phyloP scores from a whole-genome alignment of 1,140 invertebrate genomes.

The Piezodorus guildinii region DNA sequence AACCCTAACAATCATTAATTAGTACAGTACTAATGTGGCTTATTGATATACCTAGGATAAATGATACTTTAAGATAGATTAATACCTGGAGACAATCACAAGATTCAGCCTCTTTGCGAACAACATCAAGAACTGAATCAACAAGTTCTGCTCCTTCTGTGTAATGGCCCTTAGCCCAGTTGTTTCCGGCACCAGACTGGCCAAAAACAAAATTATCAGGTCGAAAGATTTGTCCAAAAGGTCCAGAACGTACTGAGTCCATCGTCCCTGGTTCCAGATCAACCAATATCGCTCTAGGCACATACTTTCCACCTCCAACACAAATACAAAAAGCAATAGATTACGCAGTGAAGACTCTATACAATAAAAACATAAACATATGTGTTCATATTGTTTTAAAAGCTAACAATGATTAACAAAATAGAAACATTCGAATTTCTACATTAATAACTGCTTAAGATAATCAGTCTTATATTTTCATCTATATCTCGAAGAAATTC shows the following conservation, averaged over 20 bases:
- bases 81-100: conserved; percentile 63
- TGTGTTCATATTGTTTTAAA: neutral
- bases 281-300: conserved; percentile 54
- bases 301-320: conserved; percentile 41
- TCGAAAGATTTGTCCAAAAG: conserved; percentile 75
- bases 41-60: conserved; percentile 68
- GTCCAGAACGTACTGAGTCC: conserved; percentile 51
- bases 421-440: too few relatives aligned
- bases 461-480: too few relatives aligned
- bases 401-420: neutral
- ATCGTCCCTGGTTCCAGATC: conserved; percentile 61
- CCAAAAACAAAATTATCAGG: conserved; percentile 73
- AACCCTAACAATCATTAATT: conserved; percentile 48
- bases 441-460: too few relatives aligned
- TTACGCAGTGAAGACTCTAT: too few relatives aligned
- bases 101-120: conserved; percentile 75
- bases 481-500: too few relatives aligned
- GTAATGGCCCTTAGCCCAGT: conserved; percentile 80
- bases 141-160: conserved; percentile 80
- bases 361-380: too few relatives aligned
- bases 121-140: conserved; percentile 51
- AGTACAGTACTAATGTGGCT: neutral
- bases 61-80: conserved; percentile 28
- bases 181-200: conserved; percentile 40
- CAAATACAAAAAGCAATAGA: too few relatives aligned